Percentiles rank a stretch among this genome's conserved stretches.
Evolutionary conservation across 2,797 vertebrate species (phyloP).

Genomic region (Chelon labrosus): DNA sequence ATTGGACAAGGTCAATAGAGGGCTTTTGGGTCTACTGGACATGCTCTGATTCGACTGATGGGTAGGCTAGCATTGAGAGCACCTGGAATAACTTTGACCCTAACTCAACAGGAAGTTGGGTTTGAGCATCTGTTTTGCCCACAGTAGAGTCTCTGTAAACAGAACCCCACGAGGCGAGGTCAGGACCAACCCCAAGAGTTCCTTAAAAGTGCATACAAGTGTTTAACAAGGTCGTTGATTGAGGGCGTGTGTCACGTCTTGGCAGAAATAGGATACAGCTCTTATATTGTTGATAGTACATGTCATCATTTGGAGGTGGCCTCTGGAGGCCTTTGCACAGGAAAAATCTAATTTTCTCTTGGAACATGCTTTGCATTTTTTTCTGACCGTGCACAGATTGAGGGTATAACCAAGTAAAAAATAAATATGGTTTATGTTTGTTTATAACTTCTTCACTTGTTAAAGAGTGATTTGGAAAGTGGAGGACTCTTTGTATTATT

Average conservation of each 20-base stretch:
- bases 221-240: conserved; percentile 65
- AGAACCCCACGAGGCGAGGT: conserved; percentile 49
- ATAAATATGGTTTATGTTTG: conserved; percentile 55
- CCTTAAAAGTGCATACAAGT: conserved; percentile 52
- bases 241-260: conserved; percentile 51
- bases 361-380: conserved; percentile 34
- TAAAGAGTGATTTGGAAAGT: conserved; percentile 50
- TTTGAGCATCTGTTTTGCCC: conserved; percentile 58
- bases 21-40: conserved; percentile 51
- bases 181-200: conserved; percentile 46
- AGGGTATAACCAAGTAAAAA: conserved; percentile 46
- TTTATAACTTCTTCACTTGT: conserved; percentile 58
- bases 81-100: conserved; percentile 57
- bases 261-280: conserved; percentile 58
- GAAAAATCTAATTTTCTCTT: conserved; percentile 55
- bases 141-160: conserved; percentile 59
- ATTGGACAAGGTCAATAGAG: conserved; percentile 48
- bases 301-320: conserved; percentile 55
- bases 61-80: conserved; percentile 54
- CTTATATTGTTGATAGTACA: conserved; percentile 62
- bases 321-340: conserved; percentile 50
- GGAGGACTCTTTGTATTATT: conserved; percentile 59
- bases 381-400: conserved; percentile 21
- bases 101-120: conserved; percentile 36
- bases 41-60: conserved; percentile 60